These are phyloP conservation scores for Kryptolebias marmoratus DNA, from an alignment of 2,113 vertebrate species.

Conservation along the genomic window DNA sequence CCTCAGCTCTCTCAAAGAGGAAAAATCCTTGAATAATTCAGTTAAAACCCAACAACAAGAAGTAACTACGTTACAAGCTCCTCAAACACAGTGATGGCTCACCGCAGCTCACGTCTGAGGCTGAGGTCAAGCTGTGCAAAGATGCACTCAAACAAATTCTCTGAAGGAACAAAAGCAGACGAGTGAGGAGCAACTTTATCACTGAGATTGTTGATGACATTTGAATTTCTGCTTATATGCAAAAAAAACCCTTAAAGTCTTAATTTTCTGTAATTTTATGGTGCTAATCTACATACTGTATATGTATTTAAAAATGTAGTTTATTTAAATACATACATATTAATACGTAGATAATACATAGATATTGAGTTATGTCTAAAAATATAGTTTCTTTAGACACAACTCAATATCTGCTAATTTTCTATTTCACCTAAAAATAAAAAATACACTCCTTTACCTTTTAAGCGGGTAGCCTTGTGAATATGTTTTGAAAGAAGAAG, in stretches of 20 bases:
- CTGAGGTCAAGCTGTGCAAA: slow-evolving; percentile 42
- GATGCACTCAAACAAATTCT: slow-evolving; percentile 4
- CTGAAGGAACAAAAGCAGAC: neutral
- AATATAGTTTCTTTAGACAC: no score
- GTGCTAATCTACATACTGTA: no score
- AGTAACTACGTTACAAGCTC: slow-evolving; percentile 40
- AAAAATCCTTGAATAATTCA: slow-evolving; percentile 68
- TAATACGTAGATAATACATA: no score
- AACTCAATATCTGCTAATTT: no score
- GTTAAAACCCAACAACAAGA: slow-evolving; percentile 59
- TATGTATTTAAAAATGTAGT: no score
- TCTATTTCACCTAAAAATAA: no score
- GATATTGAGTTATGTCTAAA: no score
- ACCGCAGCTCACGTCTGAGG: slow-evolving; percentile 23
- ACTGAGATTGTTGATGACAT: neutral
- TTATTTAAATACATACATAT: no score
- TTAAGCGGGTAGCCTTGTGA: no score
- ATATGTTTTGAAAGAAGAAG: no score
- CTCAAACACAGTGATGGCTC: slow-evolving; percentile 36
- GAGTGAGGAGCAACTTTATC: neutral
- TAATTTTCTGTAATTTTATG: no score
- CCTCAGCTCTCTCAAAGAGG: slow-evolving; percentile 58
- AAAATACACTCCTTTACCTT: no score
- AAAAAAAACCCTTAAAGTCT: neutral
- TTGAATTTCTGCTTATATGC: neutral